These are phyloP conservation scores for Notothenia rossii DNA, from an alignment of 2,113 vertebrate species.

Conservation along the genomic window DNA sequence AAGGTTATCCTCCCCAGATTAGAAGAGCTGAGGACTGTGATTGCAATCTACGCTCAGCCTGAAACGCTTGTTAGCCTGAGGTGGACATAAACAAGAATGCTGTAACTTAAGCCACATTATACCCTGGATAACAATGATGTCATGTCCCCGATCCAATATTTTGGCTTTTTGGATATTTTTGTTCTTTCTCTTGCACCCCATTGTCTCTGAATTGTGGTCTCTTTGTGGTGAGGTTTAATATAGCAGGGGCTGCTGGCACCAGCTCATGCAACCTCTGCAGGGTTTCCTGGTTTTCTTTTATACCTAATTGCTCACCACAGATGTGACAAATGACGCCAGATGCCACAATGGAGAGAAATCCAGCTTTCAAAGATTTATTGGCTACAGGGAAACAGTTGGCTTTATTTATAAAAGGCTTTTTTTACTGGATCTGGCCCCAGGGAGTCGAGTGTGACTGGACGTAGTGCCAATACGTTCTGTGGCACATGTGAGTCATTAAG, in stretches of 20 bases:
- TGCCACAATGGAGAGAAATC: conserved; percentile 76
- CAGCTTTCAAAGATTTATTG: conserved; percentile 78
- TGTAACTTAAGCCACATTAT: conserved; percentile 49
- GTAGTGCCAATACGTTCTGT: conserved; percentile 50
- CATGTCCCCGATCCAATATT: conserved; percentile 35
- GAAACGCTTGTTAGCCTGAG: conserved; percentile 34
- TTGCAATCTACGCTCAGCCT: conserved; percentile 30
- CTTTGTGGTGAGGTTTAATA: conserved; percentile 69
- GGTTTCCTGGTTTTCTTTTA: conserved; percentile 75
- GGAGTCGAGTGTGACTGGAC: conserved; percentile 63
- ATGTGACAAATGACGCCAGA: conserved; percentile 82
- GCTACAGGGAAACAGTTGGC: conserved; percentile 66
- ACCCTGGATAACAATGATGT: conserved; percentile 66
- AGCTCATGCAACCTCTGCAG: conserved; percentile 41
- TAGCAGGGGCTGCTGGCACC: conserved; percentile 73
- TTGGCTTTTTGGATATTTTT: conserved; percentile 20
- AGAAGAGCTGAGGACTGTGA: conserved; percentile 25
- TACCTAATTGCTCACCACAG: conserved; percentile 79
- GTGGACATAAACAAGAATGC: conserved; percentile 42
- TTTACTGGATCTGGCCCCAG: conserved; percentile 69
- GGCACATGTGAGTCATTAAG: conserved; percentile 73
- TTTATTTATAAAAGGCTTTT: conserved; percentile 77
- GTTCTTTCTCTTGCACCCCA: conserved; percentile 9
- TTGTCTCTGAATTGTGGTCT: conserved; percentile 33
- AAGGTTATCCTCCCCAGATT: conserved; percentile 30